These are phyloP conservation scores for Poecilus cupreus DNA, from an alignment of 2,888 invertebrate species.

Conservation along the genomic window DNA sequence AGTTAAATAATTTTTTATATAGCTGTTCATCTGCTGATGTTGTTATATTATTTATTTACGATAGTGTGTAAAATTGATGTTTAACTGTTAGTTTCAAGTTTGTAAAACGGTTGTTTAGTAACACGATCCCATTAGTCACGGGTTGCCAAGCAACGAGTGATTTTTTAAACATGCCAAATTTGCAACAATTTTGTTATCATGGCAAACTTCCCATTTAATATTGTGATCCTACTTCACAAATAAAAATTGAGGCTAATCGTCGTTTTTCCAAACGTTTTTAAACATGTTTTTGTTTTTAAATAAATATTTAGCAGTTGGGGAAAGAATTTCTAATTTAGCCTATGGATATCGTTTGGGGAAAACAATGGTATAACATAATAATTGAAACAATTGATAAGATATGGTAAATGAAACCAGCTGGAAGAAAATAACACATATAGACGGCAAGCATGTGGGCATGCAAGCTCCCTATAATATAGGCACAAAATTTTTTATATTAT, in stretches of 20 bases:
- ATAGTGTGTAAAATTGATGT: too few relatives aligned
- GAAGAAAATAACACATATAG: not conserved
- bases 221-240: too few relatives aligned
- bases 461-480: slow-evolving; percentile 60
- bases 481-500: slow-evolving; percentile 61
- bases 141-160: too few relatives aligned
- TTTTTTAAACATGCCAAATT: too few relatives aligned
- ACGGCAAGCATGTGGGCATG: not conserved
- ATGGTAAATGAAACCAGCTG: not conserved
- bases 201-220: too few relatives aligned
- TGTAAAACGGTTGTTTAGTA: too few relatives aligned
- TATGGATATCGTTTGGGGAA: slow-evolving; percentile 44
- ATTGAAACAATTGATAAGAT: not conserved
- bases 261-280: not conserved
- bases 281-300: slow-evolving; percentile 1
- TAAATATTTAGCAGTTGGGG: slow-evolving; percentile 26
- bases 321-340: slow-evolving; percentile 18
- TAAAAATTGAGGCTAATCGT: slow-evolving; percentile 34
- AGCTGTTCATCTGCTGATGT: too few relatives aligned
- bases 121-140: too few relatives aligned
- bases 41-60: too few relatives aligned
- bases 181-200: too few relatives aligned
- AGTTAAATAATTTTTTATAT: too few relatives aligned
- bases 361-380: slow-evolving; percentile 36
- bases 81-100: too few relatives aligned